These are phyloP conservation scores for Mola mola DNA, from an alignment of 2,113 vertebrate species.

Conservation along the genomic window DNA sequence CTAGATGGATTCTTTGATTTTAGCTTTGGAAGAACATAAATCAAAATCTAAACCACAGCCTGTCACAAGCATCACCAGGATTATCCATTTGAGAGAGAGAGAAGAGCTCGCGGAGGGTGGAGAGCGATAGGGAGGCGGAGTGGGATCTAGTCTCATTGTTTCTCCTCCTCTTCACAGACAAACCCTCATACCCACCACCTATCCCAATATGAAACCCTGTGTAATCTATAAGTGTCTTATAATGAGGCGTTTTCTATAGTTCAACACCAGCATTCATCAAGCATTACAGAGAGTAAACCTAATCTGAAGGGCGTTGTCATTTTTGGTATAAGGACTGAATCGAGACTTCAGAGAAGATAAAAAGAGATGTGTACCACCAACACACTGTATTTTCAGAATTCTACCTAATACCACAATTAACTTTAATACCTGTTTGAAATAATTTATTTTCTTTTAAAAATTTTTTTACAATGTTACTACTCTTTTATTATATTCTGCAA, in stretches of 20 bases:
- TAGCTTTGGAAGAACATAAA: conserved; percentile 99
- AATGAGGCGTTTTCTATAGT: conserved; percentile 75
- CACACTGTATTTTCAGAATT: too few species aligned
- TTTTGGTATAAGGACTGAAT: not conserved
- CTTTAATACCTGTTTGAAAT: too few species aligned
- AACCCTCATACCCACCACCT: conserved; percentile 65
- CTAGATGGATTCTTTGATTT: conserved; percentile 99
- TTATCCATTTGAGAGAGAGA: conserved; percentile 96
- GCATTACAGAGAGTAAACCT: conserved; percentile 51
- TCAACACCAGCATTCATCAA: conserved; percentile 72
- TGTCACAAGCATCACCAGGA: conserved; percentile 99
- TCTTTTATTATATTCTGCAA: too few species aligned
- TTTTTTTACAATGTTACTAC: too few species aligned
- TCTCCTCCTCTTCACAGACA: conserved; percentile 64
- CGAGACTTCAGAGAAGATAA: conserved; percentile 14
- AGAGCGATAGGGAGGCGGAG: conserved; percentile 84
- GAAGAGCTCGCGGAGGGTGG: conserved; percentile 86
- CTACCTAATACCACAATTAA: too few species aligned
- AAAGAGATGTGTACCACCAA: too few species aligned
- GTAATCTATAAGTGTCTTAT: conserved; percentile 79
- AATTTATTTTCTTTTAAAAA: too few species aligned
- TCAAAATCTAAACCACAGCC: conserved; percentile 99
- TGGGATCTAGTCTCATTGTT: conserved; percentile 68
- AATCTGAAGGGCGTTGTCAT: conserved; percentile 50
- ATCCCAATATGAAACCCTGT: conserved; percentile 67